Conservation (phyloP, 2,888 invertebrate species). For the Apamea anceps region DNA sequence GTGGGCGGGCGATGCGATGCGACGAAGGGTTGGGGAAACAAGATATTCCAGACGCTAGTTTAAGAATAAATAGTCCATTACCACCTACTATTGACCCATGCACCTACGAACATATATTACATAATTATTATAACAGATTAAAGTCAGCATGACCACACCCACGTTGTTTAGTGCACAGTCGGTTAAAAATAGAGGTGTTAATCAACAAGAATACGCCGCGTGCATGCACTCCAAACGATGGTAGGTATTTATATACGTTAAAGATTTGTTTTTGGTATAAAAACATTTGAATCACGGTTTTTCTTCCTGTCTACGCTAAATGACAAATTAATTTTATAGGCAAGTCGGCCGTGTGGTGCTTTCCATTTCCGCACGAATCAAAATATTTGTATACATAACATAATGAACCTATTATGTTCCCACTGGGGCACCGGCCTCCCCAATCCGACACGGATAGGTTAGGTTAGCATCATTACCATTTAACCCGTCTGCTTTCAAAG, state of each 20-base stretch:
- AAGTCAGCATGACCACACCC: slow-evolving; percentile 40
- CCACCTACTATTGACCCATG: background rate
- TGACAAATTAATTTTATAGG: background rate
- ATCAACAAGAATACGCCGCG: slow-evolving; percentile 48
- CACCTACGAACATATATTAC: background rate
- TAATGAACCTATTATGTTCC: no score
- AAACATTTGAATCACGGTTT: background rate
- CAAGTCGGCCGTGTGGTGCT: background rate
- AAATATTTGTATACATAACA: no score
- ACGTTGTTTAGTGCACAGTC: slow-evolving; percentile 40
- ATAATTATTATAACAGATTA: background rate
- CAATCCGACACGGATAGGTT: no score
- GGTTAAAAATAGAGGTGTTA: slow-evolving; percentile 56
- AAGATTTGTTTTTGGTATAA: slow-evolving; percentile 29
- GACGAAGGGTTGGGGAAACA: background rate
- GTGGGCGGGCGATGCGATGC: no score
- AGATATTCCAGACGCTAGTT: background rate
- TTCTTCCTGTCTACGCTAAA: background rate
- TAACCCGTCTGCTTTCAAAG: no score
- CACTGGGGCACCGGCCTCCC: no score
- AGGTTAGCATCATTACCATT: no score
- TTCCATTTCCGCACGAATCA: background rate
- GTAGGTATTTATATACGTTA: slow-evolving; percentile 44
- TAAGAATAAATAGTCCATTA: background rate
- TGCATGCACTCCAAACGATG: slow-evolving; percentile 49